phyloP scores from a whole-genome alignment of 1,140 invertebrate genomes.

The Papilio helenus region DNA sequence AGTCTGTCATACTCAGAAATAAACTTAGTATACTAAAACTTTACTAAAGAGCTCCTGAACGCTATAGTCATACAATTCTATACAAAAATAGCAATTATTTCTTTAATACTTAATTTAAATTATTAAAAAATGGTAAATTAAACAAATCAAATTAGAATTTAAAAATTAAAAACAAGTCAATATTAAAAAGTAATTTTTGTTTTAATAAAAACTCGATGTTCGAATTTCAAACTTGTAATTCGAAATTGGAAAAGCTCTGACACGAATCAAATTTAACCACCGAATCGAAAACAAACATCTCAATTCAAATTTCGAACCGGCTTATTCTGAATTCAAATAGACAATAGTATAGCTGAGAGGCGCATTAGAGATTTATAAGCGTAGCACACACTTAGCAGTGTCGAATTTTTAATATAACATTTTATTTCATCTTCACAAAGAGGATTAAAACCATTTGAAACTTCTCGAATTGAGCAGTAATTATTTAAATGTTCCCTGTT shows the following conservation, averaged over 20 bases:
- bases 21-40: constrained; percentile 9
- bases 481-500: too few species aligned
- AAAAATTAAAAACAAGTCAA: constrained; percentile 1
- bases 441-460: too few species aligned
- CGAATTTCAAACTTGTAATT: constrained; percentile 53
- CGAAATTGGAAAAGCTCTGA: constrained; percentile 46
- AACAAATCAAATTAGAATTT: neutral
- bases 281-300: constrained; percentile 77
- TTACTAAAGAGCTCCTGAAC: neutral
- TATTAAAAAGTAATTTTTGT: neutral
- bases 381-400: constrained; percentile 47
- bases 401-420: neutral
- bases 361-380: constrained; percentile 60
- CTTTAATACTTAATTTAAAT: neutral
- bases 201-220: constrained; percentile 36
- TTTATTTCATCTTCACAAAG: neutral
- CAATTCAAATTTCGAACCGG: constrained; percentile 73
- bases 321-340: constrained; percentile 78
- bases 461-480: too few species aligned
- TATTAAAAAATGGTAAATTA: neutral
- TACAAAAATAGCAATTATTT: neutral
- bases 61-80: neutral
- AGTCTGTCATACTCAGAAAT: constrained; percentile 20
- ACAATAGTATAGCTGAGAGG: constrained; percentile 64
- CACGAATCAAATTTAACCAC: constrained; percentile 72